Percentiles rank a stretch among this genome's conserved stretches.
These are phyloP conservation scores for Eretmocerus hayati DNA, from an alignment of 2,888 invertebrate species.

Conservation along the genomic window DNA sequence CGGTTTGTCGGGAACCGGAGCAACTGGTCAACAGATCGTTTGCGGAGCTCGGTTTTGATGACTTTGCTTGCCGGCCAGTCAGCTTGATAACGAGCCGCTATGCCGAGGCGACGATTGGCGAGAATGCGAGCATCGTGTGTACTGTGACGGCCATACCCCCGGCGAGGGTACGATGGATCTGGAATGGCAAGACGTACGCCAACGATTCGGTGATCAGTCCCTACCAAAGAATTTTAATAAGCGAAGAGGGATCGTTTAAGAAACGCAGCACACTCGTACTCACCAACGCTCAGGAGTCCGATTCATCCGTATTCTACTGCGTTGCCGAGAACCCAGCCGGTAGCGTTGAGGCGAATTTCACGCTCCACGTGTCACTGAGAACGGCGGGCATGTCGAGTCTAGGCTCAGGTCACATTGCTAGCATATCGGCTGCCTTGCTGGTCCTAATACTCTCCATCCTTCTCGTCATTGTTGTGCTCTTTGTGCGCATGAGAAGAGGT, in stretches of 20 bases:
- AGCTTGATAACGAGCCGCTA: slow-evolving; percentile 68
- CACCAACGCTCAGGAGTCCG: slow-evolving; percentile 76
- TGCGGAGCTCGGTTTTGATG: slow-evolving; percentile 69
- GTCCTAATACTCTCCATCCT: slow-evolving; percentile 70
- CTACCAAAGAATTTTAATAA: slow-evolving; percentile 68
- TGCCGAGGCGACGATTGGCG: slow-evolving; percentile 71
- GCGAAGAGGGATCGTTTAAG: slow-evolving; percentile 69
- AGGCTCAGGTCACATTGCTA: slow-evolving; percentile 79
- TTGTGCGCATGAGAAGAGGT: slow-evolving; percentile 67
- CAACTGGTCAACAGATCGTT: slow-evolving; percentile 66
- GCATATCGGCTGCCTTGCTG: slow-evolving; percentile 74
- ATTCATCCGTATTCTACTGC: slow-evolving; percentile 80
- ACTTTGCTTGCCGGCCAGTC: slow-evolving; percentile 81
- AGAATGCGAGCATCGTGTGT: slow-evolving; percentile 80
- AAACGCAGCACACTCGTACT: slow-evolving; percentile 70
- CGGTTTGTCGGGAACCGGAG: slow-evolving; percentile 67
- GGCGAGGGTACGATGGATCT: slow-evolving; percentile 78
- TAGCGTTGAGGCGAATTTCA: slow-evolving; percentile 82
- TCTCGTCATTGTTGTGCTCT: slow-evolving; percentile 64
- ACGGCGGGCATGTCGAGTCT: slow-evolving; percentile 74
- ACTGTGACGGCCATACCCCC: slow-evolving; percentile 74
- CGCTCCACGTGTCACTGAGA: slow-evolving; percentile 71
- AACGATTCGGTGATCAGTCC: slow-evolving; percentile 75
- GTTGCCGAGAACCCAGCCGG: slow-evolving; percentile 86
- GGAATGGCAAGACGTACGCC: slow-evolving; percentile 70